Conservation (phyloP, 2,888 invertebrate genomes). For the Diachrysia chrysitis region DNA sequence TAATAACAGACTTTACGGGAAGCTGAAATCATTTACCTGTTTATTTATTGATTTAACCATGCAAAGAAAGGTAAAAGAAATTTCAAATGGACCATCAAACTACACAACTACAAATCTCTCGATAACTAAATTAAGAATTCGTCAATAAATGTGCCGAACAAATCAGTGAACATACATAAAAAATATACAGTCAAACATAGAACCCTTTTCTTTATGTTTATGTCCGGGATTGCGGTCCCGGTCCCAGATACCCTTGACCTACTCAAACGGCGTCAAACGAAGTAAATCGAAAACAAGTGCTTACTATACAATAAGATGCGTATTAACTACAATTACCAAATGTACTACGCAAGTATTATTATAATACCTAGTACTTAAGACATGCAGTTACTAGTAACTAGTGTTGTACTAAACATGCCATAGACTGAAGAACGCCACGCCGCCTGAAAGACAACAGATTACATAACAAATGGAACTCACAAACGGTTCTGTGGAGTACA, state of each 20-base stretch:
- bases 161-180: no score
- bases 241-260: no score
- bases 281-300: not conserved
- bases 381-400: not conserved
- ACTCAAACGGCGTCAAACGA: not conserved
- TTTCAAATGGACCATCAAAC: no score
- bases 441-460: not conserved
- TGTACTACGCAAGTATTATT: not conserved
- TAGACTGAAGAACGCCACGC: not conserved
- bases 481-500: constrained; percentile 86
- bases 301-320: not conserved
- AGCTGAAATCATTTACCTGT: no score
- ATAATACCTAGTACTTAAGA: not conserved
- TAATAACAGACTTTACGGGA: not conserved
- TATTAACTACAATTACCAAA: not conserved
- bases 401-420: not conserved
- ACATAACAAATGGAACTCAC: constrained; percentile 69
- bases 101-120: no score
- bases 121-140: no score
- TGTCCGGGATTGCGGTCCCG: no score
- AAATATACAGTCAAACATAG: no score
- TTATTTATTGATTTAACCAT: no score
- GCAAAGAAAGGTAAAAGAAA: no score
- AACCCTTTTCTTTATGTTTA: no score
- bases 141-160: no score